Base-by-base conservation (phyloP, 2,113 vertebrate species). In the Periophthalmodon schlosseri region DNA sequence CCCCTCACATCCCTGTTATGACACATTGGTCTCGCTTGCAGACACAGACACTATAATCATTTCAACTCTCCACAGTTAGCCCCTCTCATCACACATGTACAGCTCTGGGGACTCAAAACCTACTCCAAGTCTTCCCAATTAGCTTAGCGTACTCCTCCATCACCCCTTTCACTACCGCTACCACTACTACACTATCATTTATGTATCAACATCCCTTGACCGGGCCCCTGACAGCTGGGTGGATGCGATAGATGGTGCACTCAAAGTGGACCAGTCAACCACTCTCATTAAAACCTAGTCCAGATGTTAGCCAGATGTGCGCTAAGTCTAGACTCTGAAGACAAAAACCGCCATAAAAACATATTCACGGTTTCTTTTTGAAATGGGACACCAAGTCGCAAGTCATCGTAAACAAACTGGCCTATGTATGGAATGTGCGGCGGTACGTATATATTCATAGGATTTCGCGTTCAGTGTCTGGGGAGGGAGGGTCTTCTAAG, bases 221-320 rank as follows among this genome's bases (percentile, higher is more conserved):
- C 70, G 65, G 71, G 68, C 76, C 66, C 77, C 50, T 49, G 70
- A 73, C 69, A 75, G 36, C 64, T 77, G 49, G 49, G 18, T 52
- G 16, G 49, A 52, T 6, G 7, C 20, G 73, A 75, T 77, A 79
- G 77, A 81, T 75, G 69, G 50, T 47, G 52, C 54, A 64, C 78
- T 81, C 15, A 9, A 28, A 65, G 80, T 73, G 28, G 71, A 80
- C 73, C 23, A 86, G 66, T 57, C 52, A 56, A 79, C 47, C 79
- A 80, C 84, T 76, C 80, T 92, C 86, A 91, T 91, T 90, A 92
- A 83, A 74, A 60, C 23, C 68, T 70, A 72, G 68, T 87, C 82
- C 90, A 91, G 89, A 93, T 91, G 89, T 87, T 79, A 58, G 61
- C 82, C 88, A 90, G 90, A 91, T 91, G 88, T 91, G 50, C 21